Evolutionary conservation across 2,113 vertebrate genomes (phyloP).

Genomic region (Physeter macrocephalus): DNA sequence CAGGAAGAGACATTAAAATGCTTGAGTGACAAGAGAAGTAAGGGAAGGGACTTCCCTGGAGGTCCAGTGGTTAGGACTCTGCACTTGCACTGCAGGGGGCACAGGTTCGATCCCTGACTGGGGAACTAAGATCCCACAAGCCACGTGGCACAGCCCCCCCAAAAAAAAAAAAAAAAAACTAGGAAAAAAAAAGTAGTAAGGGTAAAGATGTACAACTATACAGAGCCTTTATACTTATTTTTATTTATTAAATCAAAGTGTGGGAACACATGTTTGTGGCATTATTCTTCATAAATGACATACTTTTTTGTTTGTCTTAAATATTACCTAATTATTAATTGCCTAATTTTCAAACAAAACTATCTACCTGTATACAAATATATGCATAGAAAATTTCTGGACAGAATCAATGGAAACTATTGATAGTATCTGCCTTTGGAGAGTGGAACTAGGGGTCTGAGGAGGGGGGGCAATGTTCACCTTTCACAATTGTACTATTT

Average conservation of each 20-base stretch:
- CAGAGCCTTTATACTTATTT: neutral
- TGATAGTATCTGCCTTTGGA: neutral
- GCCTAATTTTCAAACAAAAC: slow-evolving; percentile 1
- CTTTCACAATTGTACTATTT: neutral
- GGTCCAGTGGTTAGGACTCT: too few relatives aligned
- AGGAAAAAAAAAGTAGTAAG: neutral
- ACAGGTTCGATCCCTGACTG: too few relatives aligned
- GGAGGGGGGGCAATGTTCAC: neutral
- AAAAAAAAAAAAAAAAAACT: too few relatives aligned
- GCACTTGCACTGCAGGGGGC: too few relatives aligned
- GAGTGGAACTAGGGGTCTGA: neutral
- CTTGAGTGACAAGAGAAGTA: neutral
- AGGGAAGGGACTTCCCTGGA: neutral
- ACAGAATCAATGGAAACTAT: neutral
- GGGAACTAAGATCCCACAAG: too few relatives aligned
- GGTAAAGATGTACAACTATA: neutral
- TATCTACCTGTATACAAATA: neutral
- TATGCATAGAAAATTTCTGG: neutral
- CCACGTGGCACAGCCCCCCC: too few relatives aligned
- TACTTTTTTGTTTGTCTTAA: neutral
- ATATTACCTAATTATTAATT: neutral
- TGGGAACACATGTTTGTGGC: neutral
- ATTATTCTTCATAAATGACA: neutral
- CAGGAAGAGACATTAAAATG: neutral
- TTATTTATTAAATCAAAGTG: neutral